Evolutionary conservation across 2,888 invertebrate species (phyloP).

Genomic region (Spisula subtruncata): DNA sequence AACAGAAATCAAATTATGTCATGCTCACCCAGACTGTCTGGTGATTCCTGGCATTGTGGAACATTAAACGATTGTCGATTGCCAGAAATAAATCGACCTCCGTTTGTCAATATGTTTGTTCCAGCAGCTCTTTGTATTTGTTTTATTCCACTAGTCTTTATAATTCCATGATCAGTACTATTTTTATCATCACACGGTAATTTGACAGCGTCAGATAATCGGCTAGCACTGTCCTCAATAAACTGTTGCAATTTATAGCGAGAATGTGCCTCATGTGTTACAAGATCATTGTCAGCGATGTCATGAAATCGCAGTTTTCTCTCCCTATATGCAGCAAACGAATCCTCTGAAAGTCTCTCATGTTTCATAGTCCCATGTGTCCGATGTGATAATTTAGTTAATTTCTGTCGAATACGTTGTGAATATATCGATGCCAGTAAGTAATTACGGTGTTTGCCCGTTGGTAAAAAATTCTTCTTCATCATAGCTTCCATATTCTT

Average conservation of each 20-base stretch:
- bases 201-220: background rate
- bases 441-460: constrained; percentile 34
- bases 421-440: constrained; percentile 51
- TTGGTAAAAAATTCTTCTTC: constrained; percentile 52
- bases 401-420: constrained; percentile 36
- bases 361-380: background rate
- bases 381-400: background rate
- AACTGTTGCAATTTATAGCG: background rate
- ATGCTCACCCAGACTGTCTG: constrained; percentile 10
- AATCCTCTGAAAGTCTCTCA: background rate
- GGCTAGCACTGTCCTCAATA: background rate
- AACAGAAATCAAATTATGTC: background rate
- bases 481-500: constrained; percentile 57
- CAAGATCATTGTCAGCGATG: background rate
- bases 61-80: background rate
- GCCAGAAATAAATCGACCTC: background rate
- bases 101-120: background rate
- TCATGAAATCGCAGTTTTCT: constrained; percentile 33
- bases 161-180: background rate
- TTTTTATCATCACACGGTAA: background rate
- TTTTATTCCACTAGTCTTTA: background rate
- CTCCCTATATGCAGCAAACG: constrained; percentile 10
- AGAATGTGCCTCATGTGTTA: background rate
- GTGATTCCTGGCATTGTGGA: constrained; percentile 9
- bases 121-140: background rate